Percentiles rank a stretch among this genome's conserved stretches.
These are phyloP conservation scores for Lagria hirta DNA, from an alignment of 2,888 invertebrate species.

Conservation along the genomic window DNA sequence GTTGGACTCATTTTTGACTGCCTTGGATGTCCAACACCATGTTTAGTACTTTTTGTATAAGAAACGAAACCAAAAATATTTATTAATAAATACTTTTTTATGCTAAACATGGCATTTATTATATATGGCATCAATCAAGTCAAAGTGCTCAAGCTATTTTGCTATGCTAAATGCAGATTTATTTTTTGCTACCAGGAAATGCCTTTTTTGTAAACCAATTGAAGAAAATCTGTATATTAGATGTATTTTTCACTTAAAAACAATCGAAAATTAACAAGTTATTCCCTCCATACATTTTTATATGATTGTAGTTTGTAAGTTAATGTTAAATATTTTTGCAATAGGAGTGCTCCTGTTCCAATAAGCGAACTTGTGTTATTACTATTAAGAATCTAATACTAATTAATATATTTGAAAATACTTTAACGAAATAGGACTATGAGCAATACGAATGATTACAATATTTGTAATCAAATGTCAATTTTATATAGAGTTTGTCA, in stretches of 20 bases:
- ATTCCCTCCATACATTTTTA: constrained; percentile 51
- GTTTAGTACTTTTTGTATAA: constrained; percentile 41
- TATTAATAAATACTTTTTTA: constrained; percentile 36
- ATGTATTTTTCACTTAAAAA: constrained; percentile 38
- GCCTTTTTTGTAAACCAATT: constrained; percentile 47
- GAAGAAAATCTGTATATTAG: constrained; percentile 36
- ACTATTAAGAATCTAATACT: constrained; percentile 49
- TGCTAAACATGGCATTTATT: constrained; percentile 46
- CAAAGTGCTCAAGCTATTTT: constrained; percentile 40
- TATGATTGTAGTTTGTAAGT: constrained; percentile 45
- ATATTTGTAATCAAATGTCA: constrained; percentile 51
- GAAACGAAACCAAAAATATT: constrained; percentile 43
- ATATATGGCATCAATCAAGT: constrained; percentile 34
- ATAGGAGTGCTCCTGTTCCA: constrained; percentile 48
- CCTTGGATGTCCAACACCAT: constrained; percentile 36
- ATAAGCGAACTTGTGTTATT: constrained; percentile 56
- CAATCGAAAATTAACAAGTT: too few relatives aligned
- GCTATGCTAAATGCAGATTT: constrained; percentile 38
- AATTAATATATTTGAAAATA: constrained; percentile 44
- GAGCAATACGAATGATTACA: constrained; percentile 51
- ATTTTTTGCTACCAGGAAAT: constrained; percentile 48
- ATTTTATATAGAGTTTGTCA: constrained; percentile 52
- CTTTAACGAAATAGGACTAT: constrained; percentile 32
- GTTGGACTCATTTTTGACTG: constrained; percentile 18
- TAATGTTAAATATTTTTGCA: constrained; percentile 46